Conservation (phyloP, 2,888 invertebrate species). For the Sarcophaga caerulescens region DNA sequence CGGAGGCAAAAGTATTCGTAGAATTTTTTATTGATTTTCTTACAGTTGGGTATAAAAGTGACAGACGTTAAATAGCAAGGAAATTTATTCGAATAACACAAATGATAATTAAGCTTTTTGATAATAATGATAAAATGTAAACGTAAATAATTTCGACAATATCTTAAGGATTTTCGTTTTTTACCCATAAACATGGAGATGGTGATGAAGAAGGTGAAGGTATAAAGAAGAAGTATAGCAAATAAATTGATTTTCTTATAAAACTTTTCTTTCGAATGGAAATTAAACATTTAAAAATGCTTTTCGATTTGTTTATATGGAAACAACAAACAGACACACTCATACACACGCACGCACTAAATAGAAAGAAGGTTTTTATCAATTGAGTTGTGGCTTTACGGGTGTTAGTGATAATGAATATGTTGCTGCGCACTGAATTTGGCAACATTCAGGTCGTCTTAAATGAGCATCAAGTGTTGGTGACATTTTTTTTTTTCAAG, state of each 20-base stretch:
- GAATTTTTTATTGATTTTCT: constrained; percentile 16
- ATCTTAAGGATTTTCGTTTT: constrained; percentile 80
- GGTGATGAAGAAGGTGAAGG: no score
- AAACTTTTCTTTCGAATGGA: constrained; percentile 22
- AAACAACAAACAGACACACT: constrained; percentile 5
- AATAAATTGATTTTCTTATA: constrained; percentile 23
- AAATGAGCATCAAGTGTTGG: constrained; percentile 68
- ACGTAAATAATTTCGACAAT: constrained; percentile 81
- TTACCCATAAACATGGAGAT: constrained; percentile 80
- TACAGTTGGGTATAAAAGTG: not conserved
- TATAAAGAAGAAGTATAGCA: constrained; percentile 20
- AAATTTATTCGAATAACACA: constrained; percentile 42
- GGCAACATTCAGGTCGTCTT: constrained; percentile 64
- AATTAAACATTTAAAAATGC: constrained; percentile 55
- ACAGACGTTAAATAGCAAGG: not conserved
- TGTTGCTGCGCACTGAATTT: constrained; percentile 63
- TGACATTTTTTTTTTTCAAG: constrained; percentile 63
- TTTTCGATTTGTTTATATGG: constrained; percentile 25
- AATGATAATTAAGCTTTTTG: constrained; percentile 71
- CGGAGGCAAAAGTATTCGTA: not conserved
- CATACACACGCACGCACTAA: not conserved
- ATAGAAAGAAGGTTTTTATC: constrained; percentile 54
- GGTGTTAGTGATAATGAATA: constrained; percentile 33
- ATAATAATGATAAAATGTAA: constrained; percentile 79
- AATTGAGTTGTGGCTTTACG: constrained; percentile 35